Percentiles rank a stretch among this genome's conserved stretches.
phyloP scores from a whole-genome alignment of 2,797 vertebrate species.

The Spheniscus humboldti region DNA sequence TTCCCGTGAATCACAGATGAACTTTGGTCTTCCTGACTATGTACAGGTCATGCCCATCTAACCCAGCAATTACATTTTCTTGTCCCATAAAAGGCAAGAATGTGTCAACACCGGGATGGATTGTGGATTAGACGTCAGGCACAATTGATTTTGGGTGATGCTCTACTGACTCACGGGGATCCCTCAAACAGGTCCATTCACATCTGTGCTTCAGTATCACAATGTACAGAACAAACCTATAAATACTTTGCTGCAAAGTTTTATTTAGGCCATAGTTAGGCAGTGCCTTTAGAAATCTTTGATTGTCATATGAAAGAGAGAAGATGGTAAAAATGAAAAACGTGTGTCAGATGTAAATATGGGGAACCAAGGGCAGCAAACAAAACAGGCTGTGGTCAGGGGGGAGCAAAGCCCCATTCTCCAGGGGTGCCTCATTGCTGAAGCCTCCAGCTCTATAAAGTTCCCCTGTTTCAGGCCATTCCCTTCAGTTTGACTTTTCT shows the following conservation, averaged over 20 bases:
- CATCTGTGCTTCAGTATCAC: neutral
- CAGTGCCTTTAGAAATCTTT: neutral
- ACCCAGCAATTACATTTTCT: slow-evolving; percentile 18
- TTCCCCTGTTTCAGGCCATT: neutral
- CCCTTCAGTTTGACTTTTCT: neutral
- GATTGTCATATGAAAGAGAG: too few species aligned
- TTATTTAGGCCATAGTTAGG: neutral
- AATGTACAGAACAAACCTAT: accelerated
- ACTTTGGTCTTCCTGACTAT: neutral
- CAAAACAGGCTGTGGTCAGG: neutral
- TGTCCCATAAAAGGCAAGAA: neutral
- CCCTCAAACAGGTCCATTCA: neutral
- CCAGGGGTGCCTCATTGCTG: neutral
- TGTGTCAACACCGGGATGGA: neutral
- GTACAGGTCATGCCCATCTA: neutral
- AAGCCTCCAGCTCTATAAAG: neutral
- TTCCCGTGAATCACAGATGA: neutral
- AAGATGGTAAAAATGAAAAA: neutral
- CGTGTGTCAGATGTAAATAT: neutral
- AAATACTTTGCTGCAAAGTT: neutral
- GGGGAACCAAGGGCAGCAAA: neutral
- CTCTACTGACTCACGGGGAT: neutral
- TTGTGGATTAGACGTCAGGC: neutral
- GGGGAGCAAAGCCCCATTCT: neutral
- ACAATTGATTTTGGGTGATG: neutral